phyloP scores from a whole-genome alignment of 2,113 vertebrate species.

The Calonectris borealis region DNA sequence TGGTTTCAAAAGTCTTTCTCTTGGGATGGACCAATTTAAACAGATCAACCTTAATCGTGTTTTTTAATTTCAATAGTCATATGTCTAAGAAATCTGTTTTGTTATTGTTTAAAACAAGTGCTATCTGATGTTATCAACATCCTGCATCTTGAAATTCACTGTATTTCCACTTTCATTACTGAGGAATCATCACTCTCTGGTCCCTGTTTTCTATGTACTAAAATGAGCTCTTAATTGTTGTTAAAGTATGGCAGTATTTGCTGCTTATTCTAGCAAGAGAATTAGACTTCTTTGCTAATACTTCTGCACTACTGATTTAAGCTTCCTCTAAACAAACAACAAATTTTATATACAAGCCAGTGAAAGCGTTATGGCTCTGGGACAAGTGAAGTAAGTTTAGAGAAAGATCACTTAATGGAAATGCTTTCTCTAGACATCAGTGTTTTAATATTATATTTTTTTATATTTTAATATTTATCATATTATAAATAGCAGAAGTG shows the following conservation, averaged over 20 bases:
- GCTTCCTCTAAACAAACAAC: constrained; percentile 14
- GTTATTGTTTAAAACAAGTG: neutral
- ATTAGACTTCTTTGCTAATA: neutral
- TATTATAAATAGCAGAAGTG: neutral
- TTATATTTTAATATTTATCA: too few relatives aligned
- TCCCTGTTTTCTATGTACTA: neutral
- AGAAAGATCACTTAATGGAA: neutral
- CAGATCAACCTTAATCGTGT: neutral
- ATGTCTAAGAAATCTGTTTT: neutral
- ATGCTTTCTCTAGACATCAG: neutral
- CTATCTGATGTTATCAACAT: neutral
- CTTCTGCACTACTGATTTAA: neutral
- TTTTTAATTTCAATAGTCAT: neutral
- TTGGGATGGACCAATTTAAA: neutral
- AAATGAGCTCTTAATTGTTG: neutral
- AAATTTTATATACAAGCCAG: neutral
- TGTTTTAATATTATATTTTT: neutral
- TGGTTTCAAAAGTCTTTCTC: neutral
- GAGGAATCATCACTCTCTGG: neutral
- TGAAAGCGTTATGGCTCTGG: neutral
- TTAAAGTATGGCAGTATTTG: neutral
- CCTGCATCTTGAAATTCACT: neutral
- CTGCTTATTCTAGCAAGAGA: constrained; percentile 3
- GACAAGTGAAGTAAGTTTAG: neutral
- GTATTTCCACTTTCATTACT: neutral